A percentile compares a stretch with the other conserved stretches of the same genome.
phyloP scores from a whole-genome alignment of 1,140 invertebrate species.

The Macrostomum lignano region DNA sequence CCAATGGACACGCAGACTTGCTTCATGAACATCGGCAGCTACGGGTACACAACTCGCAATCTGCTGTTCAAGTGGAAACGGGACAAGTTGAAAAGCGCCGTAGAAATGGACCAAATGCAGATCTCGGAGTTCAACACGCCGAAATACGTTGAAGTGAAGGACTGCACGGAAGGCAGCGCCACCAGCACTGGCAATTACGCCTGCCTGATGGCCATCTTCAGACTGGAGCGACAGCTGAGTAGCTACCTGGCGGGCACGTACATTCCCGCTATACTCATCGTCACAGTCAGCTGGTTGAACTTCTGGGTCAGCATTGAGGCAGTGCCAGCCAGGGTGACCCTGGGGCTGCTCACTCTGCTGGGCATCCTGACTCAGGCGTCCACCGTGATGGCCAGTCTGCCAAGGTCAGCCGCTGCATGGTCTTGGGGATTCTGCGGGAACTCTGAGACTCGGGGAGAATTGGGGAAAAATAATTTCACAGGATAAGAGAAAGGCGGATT shows the following conservation, averaged over 20 bases:
- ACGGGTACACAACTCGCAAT: constrained; percentile 26
- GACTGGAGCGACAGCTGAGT: constrained; percentile 50
- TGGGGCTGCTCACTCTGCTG: constrained; percentile 4
- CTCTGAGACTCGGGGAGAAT: too few relatives aligned
- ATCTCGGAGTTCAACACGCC: constrained; percentile 7
- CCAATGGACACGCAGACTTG: constrained; percentile 74
- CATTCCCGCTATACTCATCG: constrained; percentile 50
- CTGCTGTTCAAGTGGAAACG: constrained; percentile 12
- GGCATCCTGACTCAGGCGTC: constrained; percentile 5
- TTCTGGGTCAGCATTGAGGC: constrained; percentile 13
- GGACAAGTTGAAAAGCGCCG: not conserved
- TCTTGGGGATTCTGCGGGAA: too few relatives aligned
- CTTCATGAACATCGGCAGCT: constrained; percentile 63
- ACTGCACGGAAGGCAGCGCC: constrained; percentile 1
- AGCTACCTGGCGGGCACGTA: constrained; percentile 60
- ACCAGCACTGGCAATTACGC: constrained; percentile 3
- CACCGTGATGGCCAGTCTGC: not conserved
- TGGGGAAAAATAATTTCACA: too few relatives aligned
- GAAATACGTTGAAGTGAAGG: constrained; percentile 3
- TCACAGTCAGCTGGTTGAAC: constrained; percentile 51
- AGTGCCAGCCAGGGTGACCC: constrained; percentile 7
- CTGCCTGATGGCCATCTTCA: constrained; percentile 40
- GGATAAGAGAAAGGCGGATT: too few relatives aligned
- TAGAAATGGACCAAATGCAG: constrained; percentile 1
- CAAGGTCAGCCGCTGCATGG: too few relatives aligned